A percentile compares a stretch with the other conserved stretches of the same genome.
These are phyloP conservation scores for Hyperopisus bebe DNA, from an alignment of 2,113 vertebrate genomes.

Conservation along the genomic window DNA sequence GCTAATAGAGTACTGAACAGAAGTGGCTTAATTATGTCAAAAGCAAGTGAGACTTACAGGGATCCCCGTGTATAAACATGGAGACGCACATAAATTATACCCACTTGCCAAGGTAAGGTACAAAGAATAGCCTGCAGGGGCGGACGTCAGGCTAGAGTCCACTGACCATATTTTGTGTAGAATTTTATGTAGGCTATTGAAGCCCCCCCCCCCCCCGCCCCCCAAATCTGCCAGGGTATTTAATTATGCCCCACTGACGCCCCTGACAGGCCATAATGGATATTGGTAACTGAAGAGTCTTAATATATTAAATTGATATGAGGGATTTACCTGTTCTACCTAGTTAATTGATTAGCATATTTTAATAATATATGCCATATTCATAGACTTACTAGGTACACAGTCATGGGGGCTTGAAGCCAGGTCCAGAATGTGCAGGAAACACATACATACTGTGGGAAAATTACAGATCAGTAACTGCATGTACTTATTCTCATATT, in stretches of 20 bases:
- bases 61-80: slow-evolving; percentile 58
- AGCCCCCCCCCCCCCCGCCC: neutral
- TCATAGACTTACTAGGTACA: neutral
- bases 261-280: neutral
- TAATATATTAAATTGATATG: neutral
- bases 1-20: slow-evolving; percentile 61
- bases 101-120: neutral
- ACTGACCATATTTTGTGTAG: neutral
- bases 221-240: neutral
- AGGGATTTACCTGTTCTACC: neutral
- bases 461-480: neutral
- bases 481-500: neutral
- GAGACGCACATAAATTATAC: slow-evolving; percentile 49
- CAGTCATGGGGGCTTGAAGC: neutral
- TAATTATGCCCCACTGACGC: neutral
- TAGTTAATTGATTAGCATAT: neutral
- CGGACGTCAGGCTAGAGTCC: no score
- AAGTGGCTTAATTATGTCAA: slow-evolving; percentile 48
- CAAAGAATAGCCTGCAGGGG: neutral
- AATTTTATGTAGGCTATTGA: neutral
- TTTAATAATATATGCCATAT: neutral
- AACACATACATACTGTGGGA: neutral
- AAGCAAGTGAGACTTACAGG: slow-evolving; percentile 47
- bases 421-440: neutral
- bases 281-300: neutral